Evolutionary conservation across 2,113 vertebrate species (phyloP).

Genomic region (Apus apus): DNA sequence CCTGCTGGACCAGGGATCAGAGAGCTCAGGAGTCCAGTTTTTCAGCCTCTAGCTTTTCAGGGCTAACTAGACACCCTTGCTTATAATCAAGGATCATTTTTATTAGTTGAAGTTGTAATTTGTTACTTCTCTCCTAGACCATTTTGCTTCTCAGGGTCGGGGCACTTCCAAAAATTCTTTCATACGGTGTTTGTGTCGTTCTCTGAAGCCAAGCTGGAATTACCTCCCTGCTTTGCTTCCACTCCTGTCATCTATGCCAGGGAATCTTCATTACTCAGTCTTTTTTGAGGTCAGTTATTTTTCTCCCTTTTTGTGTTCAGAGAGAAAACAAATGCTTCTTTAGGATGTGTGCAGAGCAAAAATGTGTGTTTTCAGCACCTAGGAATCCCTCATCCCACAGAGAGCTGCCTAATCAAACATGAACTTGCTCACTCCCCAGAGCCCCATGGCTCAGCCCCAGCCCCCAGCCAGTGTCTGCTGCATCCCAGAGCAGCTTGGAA

Average conservation of each 20-base stretch:
- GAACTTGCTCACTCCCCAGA: background rate
- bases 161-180: background rate
- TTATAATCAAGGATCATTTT: background rate
- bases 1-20: background rate
- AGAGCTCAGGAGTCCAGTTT: background rate
- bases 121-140: background rate
- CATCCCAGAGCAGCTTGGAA: background rate
- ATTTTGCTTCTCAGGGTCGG: background rate
- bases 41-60: background rate
- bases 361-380: background rate
- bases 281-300: background rate
- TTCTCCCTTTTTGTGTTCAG: background rate
- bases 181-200: background rate
- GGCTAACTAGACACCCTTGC: background rate
- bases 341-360: background rate
- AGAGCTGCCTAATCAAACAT: background rate
- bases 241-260: background rate
- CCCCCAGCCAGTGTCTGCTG: background rate
- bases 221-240: background rate
- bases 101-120: background rate
- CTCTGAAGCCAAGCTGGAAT: background rate
- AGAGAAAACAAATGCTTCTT: background rate
- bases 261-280: background rate
- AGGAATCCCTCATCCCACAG: background rate
- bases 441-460: no score